Conservation (phyloP, 2,797 vertebrate species). For the Melopsittacus undulatus region DNA sequence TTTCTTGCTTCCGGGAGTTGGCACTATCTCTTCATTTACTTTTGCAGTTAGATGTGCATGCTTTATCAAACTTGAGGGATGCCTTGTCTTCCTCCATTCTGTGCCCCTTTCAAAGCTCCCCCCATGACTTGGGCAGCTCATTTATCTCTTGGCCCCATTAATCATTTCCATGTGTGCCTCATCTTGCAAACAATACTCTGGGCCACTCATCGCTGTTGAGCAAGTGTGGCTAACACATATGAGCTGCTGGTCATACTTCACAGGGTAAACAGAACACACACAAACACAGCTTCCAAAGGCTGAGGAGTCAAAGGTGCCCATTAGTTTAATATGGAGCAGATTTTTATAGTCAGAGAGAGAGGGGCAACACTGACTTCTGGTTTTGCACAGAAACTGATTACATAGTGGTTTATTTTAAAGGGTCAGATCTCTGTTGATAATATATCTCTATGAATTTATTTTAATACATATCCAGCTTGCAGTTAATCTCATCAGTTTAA, state of each 20-base stretch:
- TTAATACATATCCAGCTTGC: background rate
- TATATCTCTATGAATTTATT: background rate
- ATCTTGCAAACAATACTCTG: background rate
- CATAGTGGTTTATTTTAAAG: conserved; percentile 20
- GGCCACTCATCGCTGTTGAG: background rate
- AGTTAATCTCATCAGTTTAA: conserved; percentile 2
- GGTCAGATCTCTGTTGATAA: background rate
- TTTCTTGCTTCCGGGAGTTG: background rate
- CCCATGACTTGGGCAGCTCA: background rate
- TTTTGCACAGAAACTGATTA: conserved; percentile 21
- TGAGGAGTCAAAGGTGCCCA: background rate
- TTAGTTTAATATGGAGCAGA: background rate
- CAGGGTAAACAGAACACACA: conserved; percentile 47
- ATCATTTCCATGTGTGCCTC: conserved; percentile 7
- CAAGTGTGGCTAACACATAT: background rate
- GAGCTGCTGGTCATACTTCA: background rate
- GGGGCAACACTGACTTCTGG: background rate
- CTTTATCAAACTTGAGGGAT: background rate
- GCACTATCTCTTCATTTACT: background rate
- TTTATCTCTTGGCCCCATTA: conserved; percentile 1
- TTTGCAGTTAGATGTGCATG: background rate
- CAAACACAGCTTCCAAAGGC: background rate
- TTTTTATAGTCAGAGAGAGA: background rate
- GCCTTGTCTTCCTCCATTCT: background rate
- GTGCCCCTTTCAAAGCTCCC: background rate